A percentile compares a stretch with the other conserved stretches of the same genome.
phyloP scores from a whole-genome alignment of 2,113 vertebrate species.

The Grallaria varia region DNA sequence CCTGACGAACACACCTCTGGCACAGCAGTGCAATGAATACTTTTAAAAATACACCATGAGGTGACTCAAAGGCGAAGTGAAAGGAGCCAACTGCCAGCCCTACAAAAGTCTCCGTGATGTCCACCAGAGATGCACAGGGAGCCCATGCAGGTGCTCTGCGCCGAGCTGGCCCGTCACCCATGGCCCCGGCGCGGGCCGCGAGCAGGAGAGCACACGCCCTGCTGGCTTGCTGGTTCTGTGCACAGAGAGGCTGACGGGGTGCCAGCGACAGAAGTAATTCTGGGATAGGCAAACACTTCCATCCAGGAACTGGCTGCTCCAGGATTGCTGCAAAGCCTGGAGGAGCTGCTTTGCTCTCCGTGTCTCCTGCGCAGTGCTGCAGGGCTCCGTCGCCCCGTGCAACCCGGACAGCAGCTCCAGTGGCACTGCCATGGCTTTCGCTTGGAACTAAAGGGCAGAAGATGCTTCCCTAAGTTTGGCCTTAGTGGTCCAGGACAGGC shows the following conservation, averaged over 20 bases:
- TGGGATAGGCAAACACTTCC: background rate
- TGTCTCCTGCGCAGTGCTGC: fast-evolving
- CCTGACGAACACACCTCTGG: background rate
- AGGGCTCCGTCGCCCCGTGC: fast-evolving
- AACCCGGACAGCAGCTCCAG: background rate
- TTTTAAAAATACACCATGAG: background rate
- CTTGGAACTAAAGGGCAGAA: background rate
- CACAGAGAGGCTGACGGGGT: background rate
- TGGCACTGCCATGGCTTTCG: fast-evolving
- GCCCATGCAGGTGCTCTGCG: background rate
- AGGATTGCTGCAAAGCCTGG: background rate
- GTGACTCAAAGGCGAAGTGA: background rate
- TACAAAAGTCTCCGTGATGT: background rate
- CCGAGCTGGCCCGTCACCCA: background rate
- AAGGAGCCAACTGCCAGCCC: background rate
- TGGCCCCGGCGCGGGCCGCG: too few species aligned
- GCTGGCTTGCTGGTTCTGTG: fast-evolving
- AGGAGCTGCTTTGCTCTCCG: background rate
- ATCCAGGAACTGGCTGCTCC: background rate
- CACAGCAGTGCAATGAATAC: background rate
- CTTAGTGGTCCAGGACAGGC: background rate
- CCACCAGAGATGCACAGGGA: background rate
- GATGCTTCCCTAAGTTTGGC: background rate
- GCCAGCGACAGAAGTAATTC: background rate
- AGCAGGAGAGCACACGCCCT: background rate